Evolutionary conservation across 2,797 vertebrate genomes (phyloP), one percentile per base, ranked within the genome.

Genomic region (Chelon auratus): DNA sequence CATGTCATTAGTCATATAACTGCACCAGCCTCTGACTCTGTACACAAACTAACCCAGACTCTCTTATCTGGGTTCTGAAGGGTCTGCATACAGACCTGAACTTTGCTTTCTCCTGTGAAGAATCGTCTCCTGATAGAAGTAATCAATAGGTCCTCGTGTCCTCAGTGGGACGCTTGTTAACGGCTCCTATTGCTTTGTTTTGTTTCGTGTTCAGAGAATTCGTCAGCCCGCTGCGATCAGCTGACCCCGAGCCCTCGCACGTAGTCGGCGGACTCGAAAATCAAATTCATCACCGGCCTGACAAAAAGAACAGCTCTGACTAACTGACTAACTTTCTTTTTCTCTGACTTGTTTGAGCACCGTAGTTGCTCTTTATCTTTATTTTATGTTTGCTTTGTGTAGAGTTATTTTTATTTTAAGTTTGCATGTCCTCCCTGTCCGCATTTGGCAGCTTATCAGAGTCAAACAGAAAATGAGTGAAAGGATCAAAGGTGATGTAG

Each of bases 401-500:
- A 12, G 1, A 12, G 3, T 18, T 10, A 18, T 18, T 48, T 48
- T 18, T 22, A 4, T 42, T 17, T 11, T 12, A 20, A 57, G 51
- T 18, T 12, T 13, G n/a, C 20, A 0, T 9, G 47, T 73, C 65
- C 66, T 66, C 36, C 36, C 14, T 10, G 36, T 47, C n/a, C 33
- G 20, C 4, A 6, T 36, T 36, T 51, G 36, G 22, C 56, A 62
- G 33, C 69, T 81, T 77, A 75, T 89, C 79, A 53, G 71, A 72
- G 53, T 75, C 47, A 58, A 77, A 61, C 68, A 76, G 69, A 66
- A 77, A 63, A 53, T 33, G 62, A 80, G 68, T 75, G 61, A 45
- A 26, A 42, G 52, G 75, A 85, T 89, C 87, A 92, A 91, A 92
- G 79, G 87, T 85, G 82, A 70, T 65, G 40, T 67, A 83, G 85